phyloP scores from a whole-genome alignment of 1,140 invertebrate species.

The Venturia canescens region DNA sequence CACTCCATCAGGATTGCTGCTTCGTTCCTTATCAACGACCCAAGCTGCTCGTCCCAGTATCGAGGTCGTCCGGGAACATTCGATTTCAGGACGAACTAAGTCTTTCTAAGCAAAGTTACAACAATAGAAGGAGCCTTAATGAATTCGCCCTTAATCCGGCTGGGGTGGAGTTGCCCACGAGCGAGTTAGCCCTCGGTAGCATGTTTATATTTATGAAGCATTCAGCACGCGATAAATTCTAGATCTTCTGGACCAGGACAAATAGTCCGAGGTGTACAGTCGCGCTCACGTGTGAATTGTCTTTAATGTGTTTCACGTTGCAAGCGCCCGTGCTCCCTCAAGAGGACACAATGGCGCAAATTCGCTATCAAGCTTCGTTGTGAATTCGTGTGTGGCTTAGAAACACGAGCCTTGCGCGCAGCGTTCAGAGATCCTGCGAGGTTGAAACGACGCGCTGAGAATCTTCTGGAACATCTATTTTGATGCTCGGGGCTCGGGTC shows the following conservation, averaged over 20 bases:
- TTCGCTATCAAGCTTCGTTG: background rate
- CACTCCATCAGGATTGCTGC: too few species aligned
- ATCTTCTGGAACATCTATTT: background rate
- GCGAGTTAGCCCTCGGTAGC: too few species aligned
- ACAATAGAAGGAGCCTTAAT: too few species aligned
- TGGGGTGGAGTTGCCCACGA: too few species aligned
- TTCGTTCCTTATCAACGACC: too few species aligned
- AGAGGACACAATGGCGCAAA: too few species aligned
- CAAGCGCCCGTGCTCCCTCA: background rate
- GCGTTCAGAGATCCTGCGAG: background rate
- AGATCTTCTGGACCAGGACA: background rate
- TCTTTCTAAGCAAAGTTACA: too few species aligned
- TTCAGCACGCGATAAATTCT: background rate
- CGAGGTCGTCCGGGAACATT: too few species aligned
- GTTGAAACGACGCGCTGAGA: background rate
- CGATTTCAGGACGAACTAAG: too few species aligned
- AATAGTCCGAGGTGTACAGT: background rate
- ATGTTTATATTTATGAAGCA: too few species aligned
- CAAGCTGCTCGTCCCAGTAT: too few species aligned
- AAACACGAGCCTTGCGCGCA: background rate
- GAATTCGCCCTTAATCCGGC: too few species aligned
- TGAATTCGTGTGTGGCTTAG: background rate
- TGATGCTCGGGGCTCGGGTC: background rate
- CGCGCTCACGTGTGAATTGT: background rate
- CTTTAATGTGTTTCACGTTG: background rate